These are phyloP conservation scores for Chrysolina americana DNA, from an alignment of 2,888 invertebrate species.

Conservation along the genomic window DNA sequence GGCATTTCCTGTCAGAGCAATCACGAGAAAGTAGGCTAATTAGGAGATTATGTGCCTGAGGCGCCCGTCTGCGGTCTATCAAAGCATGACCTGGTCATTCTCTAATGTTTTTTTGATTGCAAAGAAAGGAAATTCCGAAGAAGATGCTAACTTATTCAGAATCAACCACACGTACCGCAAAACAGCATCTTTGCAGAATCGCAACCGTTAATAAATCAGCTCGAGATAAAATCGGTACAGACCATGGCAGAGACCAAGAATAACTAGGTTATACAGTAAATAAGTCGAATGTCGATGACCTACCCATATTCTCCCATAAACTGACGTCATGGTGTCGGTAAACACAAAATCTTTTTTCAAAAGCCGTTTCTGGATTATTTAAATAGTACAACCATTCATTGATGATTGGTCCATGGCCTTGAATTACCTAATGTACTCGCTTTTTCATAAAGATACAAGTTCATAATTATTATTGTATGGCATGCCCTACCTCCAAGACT, in stretches of 20 bases:
- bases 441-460: conserved; percentile 7
- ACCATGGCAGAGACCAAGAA: conserved; percentile 31
- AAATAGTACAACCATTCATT: not conserved
- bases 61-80: conserved; percentile 16
- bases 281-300: conserved; percentile 32
- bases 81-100: conserved; percentile 20
- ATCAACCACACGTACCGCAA: not conserved
- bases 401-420: conserved; percentile 23
- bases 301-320: conserved; percentile 28
- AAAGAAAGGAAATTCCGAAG: conserved; percentile 5
- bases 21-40: conserved; percentile 20
- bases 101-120: conserved; percentile 6
- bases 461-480: conserved; percentile 14
- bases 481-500: conserved; percentile 28
- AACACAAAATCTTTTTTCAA: conserved; percentile 1
- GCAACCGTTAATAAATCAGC: not conserved
- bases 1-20: conserved; percentile 18
- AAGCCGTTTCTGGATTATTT: not conserved
- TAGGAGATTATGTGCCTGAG: conserved; percentile 7
- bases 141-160: conserved; percentile 2
- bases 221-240: conserved; percentile 6
- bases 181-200: not conserved
- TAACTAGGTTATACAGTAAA: conserved; percentile 34
- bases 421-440: not conserved
- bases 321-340: conserved; percentile 24